Evolutionary conservation across 1,140 invertebrate genomes (phyloP), one percentile per base, ranked within the genome.

Genomic region (Monochamus saltuarius): DNA sequence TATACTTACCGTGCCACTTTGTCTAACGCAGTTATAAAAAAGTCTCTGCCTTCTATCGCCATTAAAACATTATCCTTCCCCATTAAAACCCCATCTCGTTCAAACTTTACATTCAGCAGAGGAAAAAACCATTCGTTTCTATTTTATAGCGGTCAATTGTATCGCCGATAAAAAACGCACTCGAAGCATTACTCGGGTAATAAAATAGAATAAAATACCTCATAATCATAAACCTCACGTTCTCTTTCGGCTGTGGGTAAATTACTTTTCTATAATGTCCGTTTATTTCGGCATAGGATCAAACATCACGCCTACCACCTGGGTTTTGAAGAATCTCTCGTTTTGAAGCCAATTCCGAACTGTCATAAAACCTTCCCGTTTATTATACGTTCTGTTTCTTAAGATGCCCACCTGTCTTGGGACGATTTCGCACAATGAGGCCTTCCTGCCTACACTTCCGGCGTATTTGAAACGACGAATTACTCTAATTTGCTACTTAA

Each of bases 301-400:
- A 66, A 66, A 66, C 61, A 64, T 66, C 65, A 66, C 65, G 65
- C 65, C 65, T 64, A 61, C 61, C 65, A 66, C 65, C 65, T 66
- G 65, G 65, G 53, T 63, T 66, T 63, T 58, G 17, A 22, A 49
- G 56, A 55, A 59, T 60, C 53, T 60, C 51, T 51, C 35, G 52
- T 42, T 64, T 51, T 64, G 22, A 36, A 60, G 47, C 50, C 17
- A 51, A 52, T 37, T 46, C 36, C 46, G 56, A 37, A 43, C 54
- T 16, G 51, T 62, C 50, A 47, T 56, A 39, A 49, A 51, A 56
- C 46, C 36, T 40, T 43, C 47, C n/a, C 45, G 42, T 62, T 62
- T 56, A 64, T 59, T 62, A 57, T 59, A 38, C 55, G 53, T 46
- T 58, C 58, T 17, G 36, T 61, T 60, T 62, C 45, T 49, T 59